phyloP scores from a whole-genome alignment of 30 jellyfish, hydroid and myxozoan species.

The Aurelia aurita complex sp. Pacific region DNA sequence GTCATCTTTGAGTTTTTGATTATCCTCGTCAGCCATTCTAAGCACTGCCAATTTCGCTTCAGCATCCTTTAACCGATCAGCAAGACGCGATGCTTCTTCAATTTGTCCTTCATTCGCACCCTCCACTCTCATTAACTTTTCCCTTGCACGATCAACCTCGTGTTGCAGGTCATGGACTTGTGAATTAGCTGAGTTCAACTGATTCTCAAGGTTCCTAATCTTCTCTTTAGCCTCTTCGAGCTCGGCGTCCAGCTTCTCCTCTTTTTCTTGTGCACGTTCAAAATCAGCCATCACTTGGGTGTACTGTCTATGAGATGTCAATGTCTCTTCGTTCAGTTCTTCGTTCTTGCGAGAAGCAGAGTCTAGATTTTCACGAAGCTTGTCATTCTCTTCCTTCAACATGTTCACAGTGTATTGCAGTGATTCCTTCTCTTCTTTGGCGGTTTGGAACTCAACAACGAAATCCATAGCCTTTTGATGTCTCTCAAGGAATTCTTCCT shows the following conservation, averaged over 20 bases:
- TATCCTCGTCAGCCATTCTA: conserved; percentile 75
- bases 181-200: conserved; percentile 54
- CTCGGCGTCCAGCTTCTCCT: conserved; percentile 85
- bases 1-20: conserved; percentile 80
- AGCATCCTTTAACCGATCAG: conserved; percentile 71
- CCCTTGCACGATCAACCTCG: conserved; percentile 74
- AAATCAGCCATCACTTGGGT: conserved; percentile 84
- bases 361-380: conserved; percentile 62
- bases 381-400: conserved; percentile 75
- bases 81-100: conserved; percentile 78
- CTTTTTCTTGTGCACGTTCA: conserved; percentile 86
- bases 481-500: conserved; percentile 79
- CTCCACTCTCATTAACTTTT: conserved; percentile 63
- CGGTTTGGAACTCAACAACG: conserved; percentile 81
- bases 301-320: conserved; percentile 88
- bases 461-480: conserved; percentile 87
- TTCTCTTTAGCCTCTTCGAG: conserved; percentile 82
- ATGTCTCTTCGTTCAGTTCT: conserved; percentile 85
- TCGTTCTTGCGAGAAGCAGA: conserved; percentile 60
- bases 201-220: conserved; percentile 67
- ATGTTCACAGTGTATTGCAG: conserved; percentile 42
- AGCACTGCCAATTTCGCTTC: conserved; percentile 65
- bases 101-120: conserved; percentile 59
- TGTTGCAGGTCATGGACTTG: conserved; percentile 56
- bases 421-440: conserved; percentile 89